phyloP scores from a whole-genome alignment of 2,797 vertebrate genomes.

The Lepilemur ruficaudatus region DNA sequence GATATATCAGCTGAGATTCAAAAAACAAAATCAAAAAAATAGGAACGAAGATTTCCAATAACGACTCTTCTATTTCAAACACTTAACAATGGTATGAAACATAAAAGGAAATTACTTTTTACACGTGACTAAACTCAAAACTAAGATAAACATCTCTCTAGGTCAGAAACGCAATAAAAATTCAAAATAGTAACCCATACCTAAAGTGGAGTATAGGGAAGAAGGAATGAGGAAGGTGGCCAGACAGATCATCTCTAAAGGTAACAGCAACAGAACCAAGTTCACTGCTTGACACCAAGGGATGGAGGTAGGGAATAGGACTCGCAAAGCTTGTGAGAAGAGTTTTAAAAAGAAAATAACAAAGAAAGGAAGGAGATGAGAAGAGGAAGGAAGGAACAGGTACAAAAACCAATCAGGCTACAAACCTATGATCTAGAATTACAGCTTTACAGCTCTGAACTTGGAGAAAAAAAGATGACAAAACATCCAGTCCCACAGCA shows the following conservation, averaged over 20 bases:
- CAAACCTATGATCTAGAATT: background rate
- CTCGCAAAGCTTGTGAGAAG: background rate
- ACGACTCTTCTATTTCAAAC: background rate
- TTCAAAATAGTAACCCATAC: background rate
- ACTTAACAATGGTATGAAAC: background rate
- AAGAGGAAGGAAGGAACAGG: background rate
- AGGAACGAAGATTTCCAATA: background rate
- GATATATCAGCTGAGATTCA: background rate
- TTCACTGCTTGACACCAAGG: background rate
- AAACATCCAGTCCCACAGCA: background rate
- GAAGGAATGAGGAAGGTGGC: background rate
- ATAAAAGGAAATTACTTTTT: background rate
- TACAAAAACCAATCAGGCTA: background rate
- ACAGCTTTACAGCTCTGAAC: background rate
- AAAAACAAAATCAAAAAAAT: background rate
- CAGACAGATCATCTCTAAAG: background rate
- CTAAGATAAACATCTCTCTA: background rate
- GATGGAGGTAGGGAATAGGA: background rate
- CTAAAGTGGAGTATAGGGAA: background rate
- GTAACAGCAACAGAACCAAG: background rate
- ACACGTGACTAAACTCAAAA: background rate
- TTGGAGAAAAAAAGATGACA: background rate
- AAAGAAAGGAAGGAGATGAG: background rate
- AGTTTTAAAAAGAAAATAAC: background rate
- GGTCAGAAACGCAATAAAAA: slow-evolving; percentile 2